Evolutionary conservation across 2,113 vertebrate species (phyloP).

Genomic region (Notarius quadriscutis): DNA sequence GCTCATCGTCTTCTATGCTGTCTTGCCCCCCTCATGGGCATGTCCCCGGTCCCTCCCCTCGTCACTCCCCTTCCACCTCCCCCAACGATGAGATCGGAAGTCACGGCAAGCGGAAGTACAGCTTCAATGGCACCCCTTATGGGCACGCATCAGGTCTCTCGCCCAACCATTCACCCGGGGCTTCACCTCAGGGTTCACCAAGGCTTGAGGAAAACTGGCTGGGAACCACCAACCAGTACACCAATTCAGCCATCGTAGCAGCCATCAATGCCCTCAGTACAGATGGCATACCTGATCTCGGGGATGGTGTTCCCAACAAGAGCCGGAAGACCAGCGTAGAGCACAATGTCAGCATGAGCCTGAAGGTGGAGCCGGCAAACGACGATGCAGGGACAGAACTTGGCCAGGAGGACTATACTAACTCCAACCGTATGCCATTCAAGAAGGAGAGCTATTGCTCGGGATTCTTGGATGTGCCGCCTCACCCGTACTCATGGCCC

Average conservation of each 20-base stretch:
- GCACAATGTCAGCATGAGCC: constrained; percentile 78
- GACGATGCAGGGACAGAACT: constrained; percentile 81
- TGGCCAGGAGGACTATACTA: constrained; percentile 81
- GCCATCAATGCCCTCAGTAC: constrained; percentile 97
- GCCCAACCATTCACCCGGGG: constrained; percentile 82
- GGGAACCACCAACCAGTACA: constrained; percentile 89
- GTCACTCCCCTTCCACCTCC: constrained; percentile 85
- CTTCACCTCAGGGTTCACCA: constrained; percentile 85
- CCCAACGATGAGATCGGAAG: constrained; percentile 85
- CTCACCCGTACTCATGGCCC: constrained; percentile 87
- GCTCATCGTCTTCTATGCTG: constrained; percentile 79
- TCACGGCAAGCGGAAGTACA: constrained; percentile 89
- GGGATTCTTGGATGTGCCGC: constrained; percentile 91
- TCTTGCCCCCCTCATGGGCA: constrained; percentile 83
- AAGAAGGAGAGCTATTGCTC: constrained; percentile 90
- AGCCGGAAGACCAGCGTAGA: constrained; percentile 85
- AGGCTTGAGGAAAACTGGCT: constrained; percentile 88
- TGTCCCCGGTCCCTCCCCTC: constrained; percentile 77
- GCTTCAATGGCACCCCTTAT: constrained; percentile 78
- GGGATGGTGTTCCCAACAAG: constrained; percentile 87
- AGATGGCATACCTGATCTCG: constrained; percentile 85
- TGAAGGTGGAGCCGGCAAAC: constrained; percentile 86
- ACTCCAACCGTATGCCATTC: constrained; percentile 81
- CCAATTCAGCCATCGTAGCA: constrained; percentile 92
- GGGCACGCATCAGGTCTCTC: constrained; percentile 80